Percentiles rank a stretch among this genome's conserved stretches.
phyloP scores from a whole-genome alignment of 1,140 invertebrate genomes.

The Drosophila sechellia region DNA sequence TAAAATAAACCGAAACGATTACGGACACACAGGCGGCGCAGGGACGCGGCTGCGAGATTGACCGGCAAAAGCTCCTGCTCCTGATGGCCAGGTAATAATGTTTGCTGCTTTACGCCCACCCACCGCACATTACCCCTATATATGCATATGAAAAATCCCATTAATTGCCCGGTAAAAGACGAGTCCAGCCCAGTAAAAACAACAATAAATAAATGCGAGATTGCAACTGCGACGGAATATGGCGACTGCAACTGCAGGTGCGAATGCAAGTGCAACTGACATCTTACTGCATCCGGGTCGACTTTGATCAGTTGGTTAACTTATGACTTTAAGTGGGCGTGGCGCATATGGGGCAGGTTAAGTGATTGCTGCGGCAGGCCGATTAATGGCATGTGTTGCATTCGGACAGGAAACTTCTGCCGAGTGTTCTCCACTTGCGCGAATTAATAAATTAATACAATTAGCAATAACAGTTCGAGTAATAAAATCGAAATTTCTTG shows the following conservation, averaged over 20 bases:
- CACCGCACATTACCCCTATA: background rate
- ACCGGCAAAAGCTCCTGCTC: conserved; percentile 30
- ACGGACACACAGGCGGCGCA: conserved; percentile 22
- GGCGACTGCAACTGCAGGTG: conserved; percentile 23
- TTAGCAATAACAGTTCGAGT: no score
- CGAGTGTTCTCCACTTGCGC: background rate
- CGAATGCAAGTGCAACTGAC: conserved; percentile 26
- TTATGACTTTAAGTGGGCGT: conserved; percentile 16
- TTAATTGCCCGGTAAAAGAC: conserved; percentile 54
- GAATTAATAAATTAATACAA: background rate
- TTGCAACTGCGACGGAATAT: conserved; percentile 25
- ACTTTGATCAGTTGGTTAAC: conserved; percentile 42
- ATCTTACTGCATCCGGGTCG: conserved; percentile 11
- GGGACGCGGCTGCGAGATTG: background rate
- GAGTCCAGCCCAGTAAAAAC: conserved; percentile 37
- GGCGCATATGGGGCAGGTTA: background rate
- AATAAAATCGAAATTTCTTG: background rate
- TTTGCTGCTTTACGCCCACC: conserved; percentile 52
- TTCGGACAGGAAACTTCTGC: background rate
- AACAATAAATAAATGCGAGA: conserved; percentile 55
- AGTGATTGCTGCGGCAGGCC: conserved; percentile 37
- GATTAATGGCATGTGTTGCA: conserved; percentile 34
- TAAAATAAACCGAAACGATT: conserved; percentile 79
- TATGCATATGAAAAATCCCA: conserved; percentile 40
- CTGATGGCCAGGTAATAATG: conserved; percentile 70